Base-by-base conservation (phyloP, 2,113 vertebrate genomes). In the Lepus europaeus region DNA sequence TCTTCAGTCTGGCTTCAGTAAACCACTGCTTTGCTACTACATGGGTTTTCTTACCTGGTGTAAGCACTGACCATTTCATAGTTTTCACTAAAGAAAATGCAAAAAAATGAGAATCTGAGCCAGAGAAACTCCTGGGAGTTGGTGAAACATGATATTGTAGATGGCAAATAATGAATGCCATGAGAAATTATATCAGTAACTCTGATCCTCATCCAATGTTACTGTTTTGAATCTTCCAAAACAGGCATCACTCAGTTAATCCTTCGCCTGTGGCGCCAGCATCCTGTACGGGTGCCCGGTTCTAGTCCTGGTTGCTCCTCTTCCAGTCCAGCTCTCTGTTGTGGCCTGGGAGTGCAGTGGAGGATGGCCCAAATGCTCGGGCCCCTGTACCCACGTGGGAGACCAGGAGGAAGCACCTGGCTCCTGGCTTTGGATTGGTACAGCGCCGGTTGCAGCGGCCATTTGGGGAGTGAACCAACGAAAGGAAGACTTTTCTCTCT, bases 21-120 rank as follows among this genome's bases (percentile, higher is more conserved):
- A 23, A 22, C 33, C 45, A 19, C 20, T 56, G 39, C 64, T 68
- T 74, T 66, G 27, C 8, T 72, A 64, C 36, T 56, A 39, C 63
- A 80, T n/a, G 29, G 23, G 45, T 93, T 85, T 76, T 61, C 61
- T 95, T 72, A 70, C 33, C 39, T 81, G 49, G 39, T n/a, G 59
- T 66, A 84, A 81, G 33, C 33, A 66, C 16, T 29, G 13, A 49
- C 2, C 13, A 90, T 82, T 29, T 14, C 33, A 51, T 78, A 87
- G 45, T 79, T 70, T 79, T 85, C 17, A 68, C 61, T 63, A 49
- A 77, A 36, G n/a, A 51, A 74, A 74, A 33, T 69, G 3, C 8
- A n/a, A 51, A 81, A 14, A 94, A 94, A 73, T 91, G 69, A 45
- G 17, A 53, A 81, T 89, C 66, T 45, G 33, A 92, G 69, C 87